A percentile compares a stretch with the other conserved stretches of the same genome.
phyloP scores from a whole-genome alignment of 1,140 invertebrate species.

The Brachionus calyciflorus region DNA sequence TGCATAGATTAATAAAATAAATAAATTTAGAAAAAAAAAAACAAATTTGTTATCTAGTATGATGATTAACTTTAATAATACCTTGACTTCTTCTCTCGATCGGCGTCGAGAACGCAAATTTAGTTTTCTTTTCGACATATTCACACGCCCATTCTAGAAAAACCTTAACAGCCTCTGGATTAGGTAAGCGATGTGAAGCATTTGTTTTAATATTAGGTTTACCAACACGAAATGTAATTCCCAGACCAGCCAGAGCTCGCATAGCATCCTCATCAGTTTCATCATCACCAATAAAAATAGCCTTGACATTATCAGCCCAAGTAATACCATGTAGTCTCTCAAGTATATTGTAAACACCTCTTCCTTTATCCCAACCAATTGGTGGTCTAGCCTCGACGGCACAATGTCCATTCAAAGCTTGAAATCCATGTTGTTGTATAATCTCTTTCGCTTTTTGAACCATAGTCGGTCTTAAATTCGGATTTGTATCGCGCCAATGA shows the following conservation, averaged over 20 bases:
- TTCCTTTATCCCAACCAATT: slow-evolving; percentile 81
- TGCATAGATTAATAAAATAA: no score
- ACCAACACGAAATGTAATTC: slow-evolving; percentile 76
- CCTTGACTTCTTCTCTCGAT: no score
- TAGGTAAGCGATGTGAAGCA: not conserved
- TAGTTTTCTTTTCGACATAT: not conserved
- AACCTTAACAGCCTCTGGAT: not conserved
- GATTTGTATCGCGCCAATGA: slow-evolving; percentile 72
- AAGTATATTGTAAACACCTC: slow-evolving; percentile 81
- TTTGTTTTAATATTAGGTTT: not conserved
- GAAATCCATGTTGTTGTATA: not conserved
- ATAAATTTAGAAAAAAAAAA: no score
- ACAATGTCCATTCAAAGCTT: slow-evolving; percentile 67
- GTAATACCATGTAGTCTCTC: slow-evolving; percentile 82
- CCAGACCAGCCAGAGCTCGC: slow-evolving; percentile 73
- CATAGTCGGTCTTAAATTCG: slow-evolving; percentile 63
- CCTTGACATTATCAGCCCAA: slow-evolving; percentile 82
- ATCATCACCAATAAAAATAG: slow-evolving; percentile 85
- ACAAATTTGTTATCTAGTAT: no score
- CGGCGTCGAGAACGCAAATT: no score
- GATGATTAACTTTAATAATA: no score
- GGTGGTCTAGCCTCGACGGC: slow-evolving; percentile 83
- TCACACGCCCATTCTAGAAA: not conserved
- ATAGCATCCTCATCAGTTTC: slow-evolving; percentile 85
- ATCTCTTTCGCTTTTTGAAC: slow-evolving; percentile 52